Evolutionary conservation across 2,797 vertebrate species (phyloP).

Genomic region (Avahi laniger): DNA sequence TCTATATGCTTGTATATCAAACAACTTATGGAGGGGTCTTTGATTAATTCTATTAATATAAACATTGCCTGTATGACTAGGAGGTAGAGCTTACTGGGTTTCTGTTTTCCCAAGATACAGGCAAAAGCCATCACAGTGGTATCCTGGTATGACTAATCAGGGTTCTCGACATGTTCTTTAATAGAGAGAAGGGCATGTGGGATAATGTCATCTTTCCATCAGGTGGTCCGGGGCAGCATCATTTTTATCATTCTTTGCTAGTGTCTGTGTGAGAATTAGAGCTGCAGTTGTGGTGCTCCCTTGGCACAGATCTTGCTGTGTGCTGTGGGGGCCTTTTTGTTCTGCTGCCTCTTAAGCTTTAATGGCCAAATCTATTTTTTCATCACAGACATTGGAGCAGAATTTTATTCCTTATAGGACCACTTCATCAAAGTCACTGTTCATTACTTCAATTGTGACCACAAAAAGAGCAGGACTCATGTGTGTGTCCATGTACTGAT

Average conservation of each 20-base stretch:
- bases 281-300: slow-evolving; percentile 89
- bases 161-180: slow-evolving; percentile 92
- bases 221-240: slow-evolving; percentile 92
- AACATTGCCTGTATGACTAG: slow-evolving; percentile 92
- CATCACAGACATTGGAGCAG: slow-evolving; percentile 93
- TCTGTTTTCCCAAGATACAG: slow-evolving; percentile 92
- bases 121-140: slow-evolving; percentile 94
- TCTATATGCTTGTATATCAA: slow-evolving; percentile 92
- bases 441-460: slow-evolving; percentile 96
- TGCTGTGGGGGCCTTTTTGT: slow-evolving; percentile 92
- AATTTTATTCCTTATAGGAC: slow-evolving; percentile 93
- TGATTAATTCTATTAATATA: slow-evolving; percentile 93
- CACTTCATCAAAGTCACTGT: slow-evolving; percentile 95
- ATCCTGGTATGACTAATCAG: slow-evolving; percentile 91
- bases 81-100: slow-evolving; percentile 92
- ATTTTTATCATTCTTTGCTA: slow-evolving; percentile 94
- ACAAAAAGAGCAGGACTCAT: slow-evolving; percentile 93
- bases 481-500: slow-evolving; percentile 95
- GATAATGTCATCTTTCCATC: slow-evolving; percentile 93
- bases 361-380: slow-evolving; percentile 95
- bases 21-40: slow-evolving; percentile 92
- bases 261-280: slow-evolving; percentile 92
- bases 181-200: slow-evolving; percentile 93
- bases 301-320: slow-evolving; percentile 95
- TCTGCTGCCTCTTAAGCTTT: slow-evolving; percentile 94